Evolutionary conservation across 1,140 invertebrate species (phyloP).

Genomic region (Planococcus citri): DNA sequence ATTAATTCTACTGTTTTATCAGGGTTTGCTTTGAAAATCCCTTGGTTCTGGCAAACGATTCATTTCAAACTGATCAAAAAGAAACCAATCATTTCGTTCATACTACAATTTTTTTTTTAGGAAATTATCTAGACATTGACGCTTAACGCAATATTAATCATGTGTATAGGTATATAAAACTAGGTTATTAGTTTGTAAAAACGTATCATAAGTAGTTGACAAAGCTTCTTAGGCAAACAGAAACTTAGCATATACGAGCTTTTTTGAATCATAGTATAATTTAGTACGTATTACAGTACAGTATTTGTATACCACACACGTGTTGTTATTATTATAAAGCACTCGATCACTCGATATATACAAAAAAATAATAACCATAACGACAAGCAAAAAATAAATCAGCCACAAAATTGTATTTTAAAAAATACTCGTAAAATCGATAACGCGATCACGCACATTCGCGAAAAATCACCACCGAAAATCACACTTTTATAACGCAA

Average conservation of each 20-base stretch:
- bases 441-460: neutral
- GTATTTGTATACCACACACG: neutral
- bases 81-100: too few species aligned
- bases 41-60: too few species aligned
- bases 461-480: neutral
- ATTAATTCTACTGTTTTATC: too few species aligned
- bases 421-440: too few species aligned
- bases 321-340: neutral
- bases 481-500: too few species aligned
- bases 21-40: too few species aligned
- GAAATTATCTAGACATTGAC: neutral
- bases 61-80: too few species aligned
- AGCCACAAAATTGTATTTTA: too few species aligned
- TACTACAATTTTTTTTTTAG: neutral
- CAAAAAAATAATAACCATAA: neutral
- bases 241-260: neutral
- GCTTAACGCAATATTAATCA: neutral
- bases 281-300: too few species aligned
- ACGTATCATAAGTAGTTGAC: neutral
- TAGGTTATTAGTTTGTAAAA: neutral
- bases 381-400: too few species aligned
- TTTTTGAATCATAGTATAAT: neutral
- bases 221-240: neutral
- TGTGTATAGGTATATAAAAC: neutral
- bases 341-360: neutral